A percentile compares a stretch with the other conserved stretches of the same genome.
phyloP scores from a whole-genome alignment of 2,888 invertebrate genomes.

The Leptinotarsa haldemani region DNA sequence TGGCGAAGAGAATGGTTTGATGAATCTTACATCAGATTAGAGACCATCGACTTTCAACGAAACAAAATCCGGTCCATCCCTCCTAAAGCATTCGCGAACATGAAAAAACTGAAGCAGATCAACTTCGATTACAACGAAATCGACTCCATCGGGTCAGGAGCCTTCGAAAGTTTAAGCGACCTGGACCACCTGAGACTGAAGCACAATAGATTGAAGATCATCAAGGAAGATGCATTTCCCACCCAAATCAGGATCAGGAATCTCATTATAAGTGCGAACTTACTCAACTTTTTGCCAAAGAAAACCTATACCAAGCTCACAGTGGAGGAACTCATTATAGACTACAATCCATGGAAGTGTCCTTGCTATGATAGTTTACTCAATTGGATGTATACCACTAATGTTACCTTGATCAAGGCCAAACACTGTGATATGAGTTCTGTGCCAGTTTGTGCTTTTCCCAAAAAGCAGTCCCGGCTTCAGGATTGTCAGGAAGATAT shows the following conservation, averaged over 20 bases:
- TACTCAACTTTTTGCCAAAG: neutral
- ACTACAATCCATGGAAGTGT: conserved; percentile 3
- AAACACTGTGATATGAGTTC: conserved; percentile 38
- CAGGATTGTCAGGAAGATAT: conserved; percentile 42
- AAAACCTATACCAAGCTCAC: neutral
- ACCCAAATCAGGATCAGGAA: neutral
- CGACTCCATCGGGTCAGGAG: conserved; percentile 44
- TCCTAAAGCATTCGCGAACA: conserved; percentile 43
- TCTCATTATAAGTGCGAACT: neutral
- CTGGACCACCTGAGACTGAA: conserved; percentile 50
- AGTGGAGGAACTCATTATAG: neutral
- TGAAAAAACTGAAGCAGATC: conserved; percentile 44
- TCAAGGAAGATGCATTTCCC: neutral
- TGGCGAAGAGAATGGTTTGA: conserved; percentile 53
- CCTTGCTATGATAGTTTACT: conserved; percentile 23
- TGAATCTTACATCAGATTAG: conserved; percentile 42
- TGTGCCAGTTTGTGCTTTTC: conserved; percentile 44
- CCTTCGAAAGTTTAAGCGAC: conserved; percentile 48
- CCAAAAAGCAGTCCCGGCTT: neutral
- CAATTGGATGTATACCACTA: conserved; percentile 47
- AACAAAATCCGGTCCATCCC: conserved; percentile 49
- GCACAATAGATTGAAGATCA: conserved; percentile 41
- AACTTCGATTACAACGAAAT: conserved; percentile 53
- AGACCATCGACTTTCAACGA: conserved; percentile 47
- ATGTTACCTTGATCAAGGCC: conserved; percentile 40